Conservation (phyloP, 2,797 vertebrate species). For the Intellagama lesueurii region DNA sequence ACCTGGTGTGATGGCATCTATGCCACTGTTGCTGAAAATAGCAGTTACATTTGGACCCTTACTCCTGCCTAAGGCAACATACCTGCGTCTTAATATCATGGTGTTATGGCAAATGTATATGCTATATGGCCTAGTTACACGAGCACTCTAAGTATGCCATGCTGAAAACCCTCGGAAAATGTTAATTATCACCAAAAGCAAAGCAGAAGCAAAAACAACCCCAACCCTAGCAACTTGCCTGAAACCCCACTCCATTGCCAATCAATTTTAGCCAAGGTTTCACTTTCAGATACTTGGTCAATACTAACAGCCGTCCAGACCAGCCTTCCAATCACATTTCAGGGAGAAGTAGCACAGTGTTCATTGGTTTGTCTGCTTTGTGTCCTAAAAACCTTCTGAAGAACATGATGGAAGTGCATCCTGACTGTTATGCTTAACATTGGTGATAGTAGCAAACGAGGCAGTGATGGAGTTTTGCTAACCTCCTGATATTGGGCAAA, state of each 20-base stretch:
- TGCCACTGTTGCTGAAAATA: too few relatives aligned
- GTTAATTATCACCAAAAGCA: not conserved
- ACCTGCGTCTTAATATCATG: not conserved
- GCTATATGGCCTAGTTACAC: not conserved
- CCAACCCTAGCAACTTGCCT: not conserved
- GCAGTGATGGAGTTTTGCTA: conserved; percentile 36
- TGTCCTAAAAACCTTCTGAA: too few relatives aligned
- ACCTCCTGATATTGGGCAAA: conserved; percentile 42
- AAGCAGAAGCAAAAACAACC: not conserved
- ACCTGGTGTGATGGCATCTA: not conserved
- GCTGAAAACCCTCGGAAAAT: not conserved
- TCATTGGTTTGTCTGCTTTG: too few relatives aligned
- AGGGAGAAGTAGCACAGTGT: too few relatives aligned
- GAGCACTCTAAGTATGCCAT: conserved; percentile 2
- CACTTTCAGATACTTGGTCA: conserved; percentile 1
- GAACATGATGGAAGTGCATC: not conserved
- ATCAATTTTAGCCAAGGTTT: not conserved
- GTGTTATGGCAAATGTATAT: not conserved
- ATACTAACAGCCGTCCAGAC: not conserved
- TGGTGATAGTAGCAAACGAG: conserved; percentile 30
- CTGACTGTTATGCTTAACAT: not conserved
- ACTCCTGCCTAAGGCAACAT: not conserved
- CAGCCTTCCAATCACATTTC: too few relatives aligned
- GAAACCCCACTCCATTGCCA: conserved; percentile 21
- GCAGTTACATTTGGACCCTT: not conserved